phyloP scores from a whole-genome alignment of 2,797 vertebrate genomes.

The Melanotaenia maccullochi region DNA sequence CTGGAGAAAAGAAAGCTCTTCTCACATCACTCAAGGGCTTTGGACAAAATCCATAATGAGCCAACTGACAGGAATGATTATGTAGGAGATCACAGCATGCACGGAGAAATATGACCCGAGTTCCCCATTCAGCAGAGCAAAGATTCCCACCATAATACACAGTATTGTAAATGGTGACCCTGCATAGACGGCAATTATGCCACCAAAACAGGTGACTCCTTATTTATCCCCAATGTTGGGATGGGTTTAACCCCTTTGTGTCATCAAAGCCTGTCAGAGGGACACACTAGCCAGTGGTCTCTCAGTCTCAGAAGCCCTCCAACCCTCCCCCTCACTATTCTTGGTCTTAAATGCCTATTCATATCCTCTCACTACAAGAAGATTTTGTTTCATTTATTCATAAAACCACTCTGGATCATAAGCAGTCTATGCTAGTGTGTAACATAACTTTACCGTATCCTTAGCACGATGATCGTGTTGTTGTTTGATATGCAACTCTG shows the following conservation, averaged over 20 bases:
- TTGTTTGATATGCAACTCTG: constrained; percentile 7
- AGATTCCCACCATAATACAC: constrained; percentile 90
- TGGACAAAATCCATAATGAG: constrained; percentile 92
- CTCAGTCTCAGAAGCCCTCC: constrained; percentile 58
- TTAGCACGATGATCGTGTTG: background rate
- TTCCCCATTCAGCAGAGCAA: constrained; percentile 79
- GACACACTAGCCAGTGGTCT: constrained; percentile 73
- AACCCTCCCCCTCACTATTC: constrained; percentile 62
- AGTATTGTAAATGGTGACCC: constrained; percentile 83
- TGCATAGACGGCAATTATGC: constrained; percentile 84
- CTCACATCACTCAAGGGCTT: constrained; percentile 91
- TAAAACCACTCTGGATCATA: constrained; percentile 55
- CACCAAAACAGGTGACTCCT: constrained; percentile 84
- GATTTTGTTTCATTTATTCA: constrained; percentile 76
- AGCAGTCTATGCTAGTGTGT: constrained; percentile 24
- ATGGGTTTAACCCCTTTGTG: constrained; percentile 85
- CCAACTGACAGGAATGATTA: constrained; percentile 92
- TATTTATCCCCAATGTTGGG: constrained; percentile 75
- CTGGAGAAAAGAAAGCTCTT: constrained; percentile 80
- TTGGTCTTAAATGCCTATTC: constrained; percentile 81
- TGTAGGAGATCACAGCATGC: constrained; percentile 87
- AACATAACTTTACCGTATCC: background rate
- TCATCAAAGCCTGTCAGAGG: constrained; percentile 81
- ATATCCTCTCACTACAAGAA: constrained; percentile 64
- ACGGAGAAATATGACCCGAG: constrained; percentile 87